Base-by-base conservation (phyloP, 2,113 vertebrate species). In the Sceloporus undulatus region DNA sequence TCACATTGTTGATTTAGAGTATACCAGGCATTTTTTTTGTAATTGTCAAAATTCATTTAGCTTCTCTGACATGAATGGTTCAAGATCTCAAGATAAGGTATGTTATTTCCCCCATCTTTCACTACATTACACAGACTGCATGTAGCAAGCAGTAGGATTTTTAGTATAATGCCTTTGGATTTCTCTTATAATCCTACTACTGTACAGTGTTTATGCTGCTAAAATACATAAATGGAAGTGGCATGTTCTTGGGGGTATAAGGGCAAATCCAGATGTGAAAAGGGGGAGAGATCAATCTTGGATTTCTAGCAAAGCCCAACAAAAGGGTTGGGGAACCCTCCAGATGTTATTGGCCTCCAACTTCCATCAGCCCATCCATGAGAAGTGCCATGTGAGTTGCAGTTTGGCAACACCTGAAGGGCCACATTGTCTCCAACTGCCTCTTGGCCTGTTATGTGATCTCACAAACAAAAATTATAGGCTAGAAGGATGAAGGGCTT, bases 1-100 rank as follows among this genome's bases (percentile, higher is more conserved):
- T 94, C 91, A 91, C 38, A 73, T 89, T 95, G 95, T 94, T 95
- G 94, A 95, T 93, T 94, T 94, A 95, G 78, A 94, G 88, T 84
- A 87, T 86, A 87, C 80, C 2, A 2, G 88, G 27, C 38, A 16
- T 77, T 92, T 89, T 59, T 34, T 90, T 89, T 91, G 52, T 79
- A 75, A 90, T 91, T 94, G 94, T 95, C 96, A 96, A 90, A 96
- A 94, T 79, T 2, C 9, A 90, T 95, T 96, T 93, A 79, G 38
- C 48, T 91, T 95, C 81, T 88, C 93, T 92, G 78, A 88, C 56
- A 1, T 68, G 86, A 80, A 87, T 0, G 18, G 89, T 56, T 70
- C 79, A 86, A 56, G 23, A 85, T 88, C 56, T 89, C 80, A 54
- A 82, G 85, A 54, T 42, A 85, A 88, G 76, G 23, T 9, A 25